Conservation (phyloP, 2,888 invertebrate species). For the Exocentrus adspersus region DNA sequence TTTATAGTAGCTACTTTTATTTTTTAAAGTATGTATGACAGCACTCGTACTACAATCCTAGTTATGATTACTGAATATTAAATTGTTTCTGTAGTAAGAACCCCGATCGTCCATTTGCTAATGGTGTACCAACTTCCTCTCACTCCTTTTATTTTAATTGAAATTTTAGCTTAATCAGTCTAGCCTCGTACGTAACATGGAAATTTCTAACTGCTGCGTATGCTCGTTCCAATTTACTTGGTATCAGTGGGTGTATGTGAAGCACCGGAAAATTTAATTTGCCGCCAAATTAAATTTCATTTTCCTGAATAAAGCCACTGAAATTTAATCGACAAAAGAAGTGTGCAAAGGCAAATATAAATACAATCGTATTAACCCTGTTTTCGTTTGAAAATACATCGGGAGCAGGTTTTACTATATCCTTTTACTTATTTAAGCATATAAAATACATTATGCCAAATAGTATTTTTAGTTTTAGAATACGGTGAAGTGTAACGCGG, state of each 20-base stretch:
- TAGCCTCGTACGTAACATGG: no score
- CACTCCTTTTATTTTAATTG: no score
- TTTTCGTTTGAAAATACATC: slow-evolving; percentile 15
- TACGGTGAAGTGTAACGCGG: no score
- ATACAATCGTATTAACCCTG: slow-evolving; percentile 14
- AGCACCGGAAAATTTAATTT: slow-evolving; percentile 11
- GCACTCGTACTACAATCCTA: no score
- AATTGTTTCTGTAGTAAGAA: no score
- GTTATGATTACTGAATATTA: no score
- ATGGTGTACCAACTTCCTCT: no score
- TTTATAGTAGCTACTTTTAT: no score
- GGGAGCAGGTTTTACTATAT: slow-evolving; percentile 8
- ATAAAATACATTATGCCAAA: slow-evolving; percentile 3
- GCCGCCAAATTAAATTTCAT: slow-evolving; percentile 14
- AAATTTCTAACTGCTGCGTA: no score
- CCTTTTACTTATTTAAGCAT: background rate
- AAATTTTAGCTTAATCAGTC: no score
- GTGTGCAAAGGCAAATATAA: slow-evolving; percentile 15
- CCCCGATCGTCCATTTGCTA: no score
- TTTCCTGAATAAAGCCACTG: slow-evolving; percentile 11
- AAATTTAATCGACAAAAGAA: slow-evolving; percentile 14
- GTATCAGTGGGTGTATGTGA: background rate
- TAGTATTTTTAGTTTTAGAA: background rate
- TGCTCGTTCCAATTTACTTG: slow-evolving; percentile 1
- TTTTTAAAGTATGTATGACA: no score